phyloP scores from a whole-genome alignment of 2,113 vertebrate genomes.

The Myodes glareolus region DNA sequence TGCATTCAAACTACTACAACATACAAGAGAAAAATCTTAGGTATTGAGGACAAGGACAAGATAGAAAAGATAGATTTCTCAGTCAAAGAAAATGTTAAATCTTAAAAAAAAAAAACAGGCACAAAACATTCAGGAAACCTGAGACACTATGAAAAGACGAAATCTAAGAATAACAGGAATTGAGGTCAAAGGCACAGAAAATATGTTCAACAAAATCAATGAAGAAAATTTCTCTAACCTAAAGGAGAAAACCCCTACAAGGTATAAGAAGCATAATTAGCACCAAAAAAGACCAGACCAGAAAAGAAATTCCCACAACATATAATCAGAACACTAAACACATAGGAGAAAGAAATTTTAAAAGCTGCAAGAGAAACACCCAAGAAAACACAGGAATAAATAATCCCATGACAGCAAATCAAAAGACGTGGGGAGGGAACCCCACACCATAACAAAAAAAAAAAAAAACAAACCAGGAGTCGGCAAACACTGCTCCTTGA shows the following conservation, averaged over 20 bases:
- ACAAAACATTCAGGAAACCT: not conserved
- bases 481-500: not conserved
- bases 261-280: not conserved
- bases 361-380: not conserved
- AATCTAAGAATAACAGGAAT: not conserved
- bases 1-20: not conserved
- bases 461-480: too few species aligned
- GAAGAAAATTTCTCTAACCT: not conserved
- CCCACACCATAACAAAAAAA: too few species aligned
- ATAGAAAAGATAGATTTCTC: not conserved
- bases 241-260: not conserved
- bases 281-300: not conserved
- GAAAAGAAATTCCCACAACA: not conserved
- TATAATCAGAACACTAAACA: not conserved
- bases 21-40: not conserved
- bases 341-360: not conserved
- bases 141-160: not conserved
- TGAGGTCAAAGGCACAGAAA: not conserved
- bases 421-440: too few species aligned
- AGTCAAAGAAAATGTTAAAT: not conserved
- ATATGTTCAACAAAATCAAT: not conserved
- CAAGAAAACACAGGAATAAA: not conserved
- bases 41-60: not conserved
- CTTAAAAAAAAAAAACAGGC: not conserved
- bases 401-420: not conserved